These are phyloP conservation scores for Jordanella pulchra DNA, from an alignment of 2,797 vertebrate genomes.

Conservation along the genomic window DNA sequence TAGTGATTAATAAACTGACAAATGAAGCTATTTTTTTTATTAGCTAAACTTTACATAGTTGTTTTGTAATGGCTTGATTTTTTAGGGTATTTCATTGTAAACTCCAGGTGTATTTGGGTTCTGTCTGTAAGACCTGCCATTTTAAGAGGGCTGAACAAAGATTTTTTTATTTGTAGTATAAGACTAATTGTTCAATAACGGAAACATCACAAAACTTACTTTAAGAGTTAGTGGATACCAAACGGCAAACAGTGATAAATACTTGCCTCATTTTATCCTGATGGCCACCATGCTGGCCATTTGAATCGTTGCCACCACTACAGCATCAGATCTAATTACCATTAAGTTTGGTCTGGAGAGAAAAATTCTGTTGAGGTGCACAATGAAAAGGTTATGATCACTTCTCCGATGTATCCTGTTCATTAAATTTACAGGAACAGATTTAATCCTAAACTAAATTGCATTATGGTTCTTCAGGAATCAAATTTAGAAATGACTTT, in stretches of 20 bases:
- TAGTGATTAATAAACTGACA: neutral
- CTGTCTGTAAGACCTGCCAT: too few relatives aligned
- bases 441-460: conserved; percentile 13
- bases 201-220: neutral
- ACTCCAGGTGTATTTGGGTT: too few relatives aligned
- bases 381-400: neutral
- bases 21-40: neutral
- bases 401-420: conserved; percentile 24
- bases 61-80: neutral
- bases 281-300: neutral
- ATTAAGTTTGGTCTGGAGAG: neutral
- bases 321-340: neutral
- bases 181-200: neutral
- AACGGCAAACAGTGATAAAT: neutral
- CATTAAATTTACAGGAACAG: neutral
- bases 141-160: neutral
- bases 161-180: neutral
- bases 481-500: conserved; percentile 32
- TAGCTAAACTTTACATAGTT: neutral
- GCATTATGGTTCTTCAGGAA: conserved; percentile 23
- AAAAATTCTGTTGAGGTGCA: neutral
- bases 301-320: neutral
- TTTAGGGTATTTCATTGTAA: neutral
- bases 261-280: neutral
- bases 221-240: neutral